Evolutionary conservation across 2,797 vertebrate genomes (phyloP).

Genomic region (Melopsittacus undulatus): DNA sequence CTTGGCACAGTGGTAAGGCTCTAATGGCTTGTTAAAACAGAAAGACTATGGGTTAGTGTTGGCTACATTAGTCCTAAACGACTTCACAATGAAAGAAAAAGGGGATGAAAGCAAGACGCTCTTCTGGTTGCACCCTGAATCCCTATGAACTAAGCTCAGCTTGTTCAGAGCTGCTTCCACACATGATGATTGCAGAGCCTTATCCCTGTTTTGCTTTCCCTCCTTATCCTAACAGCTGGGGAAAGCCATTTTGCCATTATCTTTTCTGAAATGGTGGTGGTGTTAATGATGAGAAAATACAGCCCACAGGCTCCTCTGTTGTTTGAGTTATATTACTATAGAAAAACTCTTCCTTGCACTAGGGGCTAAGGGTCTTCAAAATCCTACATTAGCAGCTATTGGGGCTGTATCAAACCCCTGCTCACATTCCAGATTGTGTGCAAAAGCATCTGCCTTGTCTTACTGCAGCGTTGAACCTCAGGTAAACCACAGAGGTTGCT

Average conservation of each 20-base stretch:
- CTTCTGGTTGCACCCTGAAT: not conserved
- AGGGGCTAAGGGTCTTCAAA: not conserved
- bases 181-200: not conserved
- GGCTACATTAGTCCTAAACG: not conserved
- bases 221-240: not conserved
- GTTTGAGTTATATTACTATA: not conserved
- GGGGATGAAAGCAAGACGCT: not conserved
- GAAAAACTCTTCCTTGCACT: not conserved
- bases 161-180: not conserved
- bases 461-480: not conserved
- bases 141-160: not conserved
- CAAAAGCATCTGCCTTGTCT: not conserved
- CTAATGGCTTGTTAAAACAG: not conserved
- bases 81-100: not conserved
- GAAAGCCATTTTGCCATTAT: not conserved
- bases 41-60: not conserved
- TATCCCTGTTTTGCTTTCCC: not conserved
- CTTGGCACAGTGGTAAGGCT: not conserved
- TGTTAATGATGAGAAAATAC: not conserved
- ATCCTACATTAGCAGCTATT: rapidly evolving
- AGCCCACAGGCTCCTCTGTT: not conserved
- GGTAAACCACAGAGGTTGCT: not conserved
- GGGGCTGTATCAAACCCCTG: not conserved
- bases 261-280: not conserved
- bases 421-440: not conserved